These are phyloP conservation scores for Myripristis murdjan DNA, from an alignment of 2,797 vertebrate species.

Conservation along the genomic window DNA sequence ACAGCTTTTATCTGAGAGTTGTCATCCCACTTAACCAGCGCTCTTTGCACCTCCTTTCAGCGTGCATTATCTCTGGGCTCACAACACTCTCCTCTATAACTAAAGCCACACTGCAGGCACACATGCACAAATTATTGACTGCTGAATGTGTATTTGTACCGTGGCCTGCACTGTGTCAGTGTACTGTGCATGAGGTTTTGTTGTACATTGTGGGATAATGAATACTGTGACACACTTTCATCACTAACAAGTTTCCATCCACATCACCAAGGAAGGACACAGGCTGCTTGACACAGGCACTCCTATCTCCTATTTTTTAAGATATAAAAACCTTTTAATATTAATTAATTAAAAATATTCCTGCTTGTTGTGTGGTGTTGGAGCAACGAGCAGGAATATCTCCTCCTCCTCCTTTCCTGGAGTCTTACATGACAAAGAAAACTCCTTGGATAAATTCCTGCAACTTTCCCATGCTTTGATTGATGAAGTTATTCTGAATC, in stretches of 20 bases:
- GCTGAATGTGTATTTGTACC: background rate
- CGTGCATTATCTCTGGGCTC: too few relatives aligned
- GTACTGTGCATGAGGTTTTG: too few relatives aligned
- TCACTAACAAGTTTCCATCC: background rate
- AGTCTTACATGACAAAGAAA: too few relatives aligned
- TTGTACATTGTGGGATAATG: background rate
- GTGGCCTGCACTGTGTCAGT: background rate
- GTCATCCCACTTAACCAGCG: background rate
- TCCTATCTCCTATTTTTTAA: too few relatives aligned
- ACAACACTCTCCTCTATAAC: background rate
- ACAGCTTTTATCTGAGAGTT: slow-evolving; percentile 11
- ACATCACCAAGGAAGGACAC: too few relatives aligned
- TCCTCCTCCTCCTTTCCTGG: too few relatives aligned
- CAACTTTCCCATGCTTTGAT: background rate
- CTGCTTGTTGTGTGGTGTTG: too few relatives aligned
- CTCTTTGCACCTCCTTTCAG: too few relatives aligned
- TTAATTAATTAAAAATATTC: too few relatives aligned
- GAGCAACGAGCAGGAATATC: too few relatives aligned
- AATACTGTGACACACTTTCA: background rate
- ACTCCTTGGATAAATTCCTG: background rate
- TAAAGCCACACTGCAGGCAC: background rate
- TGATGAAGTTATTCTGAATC: background rate
- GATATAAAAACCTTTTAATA: too few relatives aligned
- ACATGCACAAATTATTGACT: background rate
- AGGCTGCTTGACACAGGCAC: too few relatives aligned